A percentile compares a stretch with the other conserved stretches of the same genome.
These are phyloP conservation scores for Porphyrio hochstetteri DNA, from an alignment of 2,113 vertebrate genomes.

Conservation along the genomic window DNA sequence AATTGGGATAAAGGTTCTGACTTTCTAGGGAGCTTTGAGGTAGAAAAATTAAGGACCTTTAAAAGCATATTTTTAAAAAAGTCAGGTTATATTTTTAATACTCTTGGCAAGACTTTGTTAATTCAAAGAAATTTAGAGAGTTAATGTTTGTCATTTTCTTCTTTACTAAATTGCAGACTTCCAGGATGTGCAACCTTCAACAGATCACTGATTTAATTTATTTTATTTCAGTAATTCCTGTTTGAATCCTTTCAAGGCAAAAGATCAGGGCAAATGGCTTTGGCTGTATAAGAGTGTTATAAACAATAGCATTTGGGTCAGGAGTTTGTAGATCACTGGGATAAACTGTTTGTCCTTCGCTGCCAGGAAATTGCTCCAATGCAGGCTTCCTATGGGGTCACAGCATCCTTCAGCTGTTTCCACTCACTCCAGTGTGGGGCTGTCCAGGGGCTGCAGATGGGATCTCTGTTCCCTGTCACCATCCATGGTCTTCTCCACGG, in stretches of 20 bases:
- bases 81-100: not conserved
- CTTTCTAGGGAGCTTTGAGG: not conserved
- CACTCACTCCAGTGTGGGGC: too few relatives aligned
- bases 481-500: too few relatives aligned
- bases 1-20: not conserved
- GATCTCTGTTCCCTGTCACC: too few relatives aligned
- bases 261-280: not conserved
- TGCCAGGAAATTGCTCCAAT: too few relatives aligned
- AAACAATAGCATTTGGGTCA: not conserved
- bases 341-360: not conserved
- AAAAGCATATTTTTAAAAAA: not conserved
- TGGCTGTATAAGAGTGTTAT: not conserved
- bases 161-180: not conserved
- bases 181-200: not conserved
- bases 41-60: not conserved
- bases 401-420: too few relatives aligned
- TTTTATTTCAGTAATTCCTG: not conserved
- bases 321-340: not conserved
- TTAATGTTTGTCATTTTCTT: not conserved
- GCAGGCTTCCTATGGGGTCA: too few relatives aligned
- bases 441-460: too few relatives aligned
- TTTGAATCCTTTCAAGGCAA: not conserved
- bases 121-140: not conserved
- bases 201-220: not conserved
- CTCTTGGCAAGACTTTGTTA: not conserved